Percentiles rank a stretch among this genome's conserved stretches.
Evolutionary conservation across 2,888 invertebrate species (phyloP).

Genomic region (Nymphalis urticae): DNA sequence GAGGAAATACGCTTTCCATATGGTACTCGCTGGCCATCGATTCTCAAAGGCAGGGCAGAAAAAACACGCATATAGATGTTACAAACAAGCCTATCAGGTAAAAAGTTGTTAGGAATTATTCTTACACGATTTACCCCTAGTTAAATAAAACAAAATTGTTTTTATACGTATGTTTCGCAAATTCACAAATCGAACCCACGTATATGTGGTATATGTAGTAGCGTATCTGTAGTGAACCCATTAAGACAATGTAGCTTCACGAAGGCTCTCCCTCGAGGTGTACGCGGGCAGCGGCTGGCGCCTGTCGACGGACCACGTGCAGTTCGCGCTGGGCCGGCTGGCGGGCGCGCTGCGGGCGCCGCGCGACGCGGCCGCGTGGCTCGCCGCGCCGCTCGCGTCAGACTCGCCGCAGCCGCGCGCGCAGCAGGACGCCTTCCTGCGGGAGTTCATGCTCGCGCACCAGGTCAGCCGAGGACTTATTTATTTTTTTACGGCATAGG

Average conservation of each 20-base stretch:
- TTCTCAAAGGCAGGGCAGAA: slow-evolving; percentile 96
- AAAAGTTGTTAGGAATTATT: slow-evolving; percentile 8
- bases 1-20: slow-evolving; percentile 97
- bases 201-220: no score
- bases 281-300: slow-evolving; percentile 92
- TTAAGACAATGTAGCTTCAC: no score
- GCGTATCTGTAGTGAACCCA: no score
- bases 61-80: slow-evolving; percentile 95
- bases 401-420: slow-evolving; percentile 84
- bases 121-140: no score
- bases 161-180: no score
- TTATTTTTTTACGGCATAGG: background rate
- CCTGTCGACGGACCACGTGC: slow-evolving; percentile 96
- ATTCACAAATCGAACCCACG: no score
- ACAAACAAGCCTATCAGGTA: slow-evolving; percentile 95
- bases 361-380: slow-evolving; percentile 81
- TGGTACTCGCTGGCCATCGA: slow-evolving; percentile 97
- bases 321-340: slow-evolving; percentile 95
- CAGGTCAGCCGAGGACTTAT: slow-evolving; percentile 82
- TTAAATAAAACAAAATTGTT: no score
- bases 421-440: slow-evolving; percentile 90
- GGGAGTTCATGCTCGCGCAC: slow-evolving; percentile 92
- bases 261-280: slow-evolving; percentile 70
- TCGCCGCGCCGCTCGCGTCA: slow-evolving; percentile 88
- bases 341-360: slow-evolving; percentile 90